Evolutionary conservation across 2,888 invertebrate genomes (phyloP).

Genomic region (Lasioglossum calceatum): DNA sequence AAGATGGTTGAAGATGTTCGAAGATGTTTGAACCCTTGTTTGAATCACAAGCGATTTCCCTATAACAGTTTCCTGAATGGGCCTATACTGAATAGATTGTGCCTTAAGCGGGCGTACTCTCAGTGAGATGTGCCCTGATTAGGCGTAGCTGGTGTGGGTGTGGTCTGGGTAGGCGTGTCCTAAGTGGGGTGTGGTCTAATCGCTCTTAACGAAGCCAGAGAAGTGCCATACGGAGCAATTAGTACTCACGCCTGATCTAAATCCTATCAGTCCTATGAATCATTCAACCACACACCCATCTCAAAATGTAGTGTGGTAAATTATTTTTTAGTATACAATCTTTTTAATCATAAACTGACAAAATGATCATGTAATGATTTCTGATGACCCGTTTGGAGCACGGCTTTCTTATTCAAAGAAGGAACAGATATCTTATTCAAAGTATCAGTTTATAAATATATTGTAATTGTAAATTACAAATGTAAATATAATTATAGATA

Average conservation of each 20-base stretch:
- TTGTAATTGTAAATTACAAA: background rate
- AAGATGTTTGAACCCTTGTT: background rate
- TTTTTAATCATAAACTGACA: background rate
- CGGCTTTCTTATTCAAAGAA: background rate
- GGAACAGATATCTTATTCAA: background rate
- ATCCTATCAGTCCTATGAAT: background rate
- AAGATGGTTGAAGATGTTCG: background rate
- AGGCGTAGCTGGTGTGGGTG: background rate
- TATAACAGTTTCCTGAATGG: background rate
- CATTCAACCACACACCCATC: background rate
- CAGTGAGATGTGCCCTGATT: background rate
- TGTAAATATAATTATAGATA: too few species aligned
- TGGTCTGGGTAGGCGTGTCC: background rate
- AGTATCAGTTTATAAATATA: background rate
- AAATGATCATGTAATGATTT: background rate
- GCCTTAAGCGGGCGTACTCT: background rate
- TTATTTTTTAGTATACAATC: background rate
- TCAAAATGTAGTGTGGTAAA: background rate
- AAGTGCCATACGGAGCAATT: background rate
- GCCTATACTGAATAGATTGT: background rate
- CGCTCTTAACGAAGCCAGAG: background rate
- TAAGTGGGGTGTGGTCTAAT: background rate
- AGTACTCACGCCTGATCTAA: conserved; percentile 3
- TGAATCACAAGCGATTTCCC: background rate
- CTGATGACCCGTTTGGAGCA: background rate